Base-by-base conservation (phyloP, 23 tunicate genomes). In the Phallusia fumigata region DNA sequence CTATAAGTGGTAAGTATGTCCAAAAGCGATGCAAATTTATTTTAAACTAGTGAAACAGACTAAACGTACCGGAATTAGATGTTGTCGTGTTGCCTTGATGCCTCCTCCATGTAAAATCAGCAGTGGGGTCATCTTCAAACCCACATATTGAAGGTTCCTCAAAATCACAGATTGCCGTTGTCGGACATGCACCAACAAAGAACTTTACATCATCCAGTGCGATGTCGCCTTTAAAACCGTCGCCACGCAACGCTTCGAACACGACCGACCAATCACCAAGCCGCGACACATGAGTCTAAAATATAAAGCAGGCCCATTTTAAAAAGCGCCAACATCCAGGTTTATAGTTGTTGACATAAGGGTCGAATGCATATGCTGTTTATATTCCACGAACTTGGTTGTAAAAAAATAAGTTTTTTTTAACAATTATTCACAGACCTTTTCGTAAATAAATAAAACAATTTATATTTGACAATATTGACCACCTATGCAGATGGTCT, bases 141-240 rank as follows among this genome's bases (percentile, higher is more conserved):
- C 98, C 98, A 74, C 98, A 94, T 24, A 81, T 64, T 6, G 36
- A 64, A 3, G 36, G 53, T 12, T 86, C 98, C 65, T 94, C 98
- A 83, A 94, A 94, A 65, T 89, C 94, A 34, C 98, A 94, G 21
- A 74, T 32, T 13, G 86, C 81, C 24, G 95, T 82, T n/a, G 94
- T 81, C 10, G 94, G 98, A 65, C 98, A 94, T 0, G 47, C 86
- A 12, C 95, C 98, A 13, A 34, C 19, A 36, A 53, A 72, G 35
- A 89, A 84, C 73, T 53, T 89, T 33, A 94, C 82, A 80, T 94
- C 98, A 65, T 94, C 98, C 65, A 94, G 73, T 21, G 98, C 98
- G 12, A 94, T 86, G 31, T 89, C 98, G 10, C 98, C 83, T 15
- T 52, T 69, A 44, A 69, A 76, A 21, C 98, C 94, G 18, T 58